phyloP scores from a whole-genome alignment of 2,888 invertebrate species.

The Alsophila aescularia region DNA sequence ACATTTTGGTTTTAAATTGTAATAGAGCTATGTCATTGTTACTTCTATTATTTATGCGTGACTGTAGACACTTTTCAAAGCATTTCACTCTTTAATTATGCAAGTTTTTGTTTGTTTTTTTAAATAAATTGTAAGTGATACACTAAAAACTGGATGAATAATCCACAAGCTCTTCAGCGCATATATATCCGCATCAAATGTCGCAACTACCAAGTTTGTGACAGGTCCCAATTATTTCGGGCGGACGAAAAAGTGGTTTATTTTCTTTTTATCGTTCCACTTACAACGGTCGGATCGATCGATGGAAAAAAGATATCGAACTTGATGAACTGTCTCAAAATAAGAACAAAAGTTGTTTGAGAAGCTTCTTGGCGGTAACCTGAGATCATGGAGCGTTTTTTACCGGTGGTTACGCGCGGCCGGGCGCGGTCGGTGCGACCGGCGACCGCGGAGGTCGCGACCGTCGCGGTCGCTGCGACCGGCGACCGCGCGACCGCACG shows the following conservation, averaged over 20 bases:
- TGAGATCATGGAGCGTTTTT: slow-evolving; percentile 64
- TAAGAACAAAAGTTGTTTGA: slow-evolving; percentile 60
- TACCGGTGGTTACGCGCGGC: slow-evolving; percentile 48
- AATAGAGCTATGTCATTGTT: too few relatives aligned
- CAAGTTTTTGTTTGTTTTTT: neutral
- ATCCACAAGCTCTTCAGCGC: neutral
- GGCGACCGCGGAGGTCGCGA: slow-evolving; percentile 60
- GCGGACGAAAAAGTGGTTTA: slow-evolving; percentile 30
- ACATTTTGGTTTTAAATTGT: too few relatives aligned
- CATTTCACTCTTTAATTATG: too few relatives aligned
- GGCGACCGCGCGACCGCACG: slow-evolving; percentile 44
- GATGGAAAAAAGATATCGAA: slow-evolving; percentile 41
- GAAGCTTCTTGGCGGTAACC: slow-evolving; percentile 62
- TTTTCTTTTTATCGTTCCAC: slow-evolving; percentile 39
- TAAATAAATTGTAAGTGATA: neutral
- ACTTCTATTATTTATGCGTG: too few relatives aligned
- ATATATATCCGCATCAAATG: slow-evolving; percentile 24
- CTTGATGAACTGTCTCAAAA: slow-evolving; percentile 64
- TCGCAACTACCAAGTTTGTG: slow-evolving; percentile 32
- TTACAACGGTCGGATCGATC: slow-evolving; percentile 30
- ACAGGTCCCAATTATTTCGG: slow-evolving; percentile 35
- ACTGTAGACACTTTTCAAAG: too few relatives aligned
- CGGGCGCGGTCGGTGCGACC: slow-evolving; percentile 25
- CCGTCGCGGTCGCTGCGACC: slow-evolving; percentile 42
- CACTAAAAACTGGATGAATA: neutral